phyloP scores from a whole-genome alignment of 2,797 vertebrate genomes.

The Psittacula derbiana region DNA sequence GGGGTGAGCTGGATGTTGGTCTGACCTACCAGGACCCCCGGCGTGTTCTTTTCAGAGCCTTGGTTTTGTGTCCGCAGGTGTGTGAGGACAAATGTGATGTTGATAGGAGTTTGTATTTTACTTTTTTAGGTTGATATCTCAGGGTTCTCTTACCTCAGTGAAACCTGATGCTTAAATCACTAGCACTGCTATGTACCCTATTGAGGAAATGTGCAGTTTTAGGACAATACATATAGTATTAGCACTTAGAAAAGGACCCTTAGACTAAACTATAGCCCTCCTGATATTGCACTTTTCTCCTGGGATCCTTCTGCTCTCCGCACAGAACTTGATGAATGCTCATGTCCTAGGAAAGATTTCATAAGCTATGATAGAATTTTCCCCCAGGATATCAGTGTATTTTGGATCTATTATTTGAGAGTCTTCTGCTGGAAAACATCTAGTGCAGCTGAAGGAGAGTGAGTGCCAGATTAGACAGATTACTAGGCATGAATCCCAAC shows the following conservation, averaged over 20 bases:
- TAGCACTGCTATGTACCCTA: neutral
- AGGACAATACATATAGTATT: neutral
- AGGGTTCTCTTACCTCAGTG: neutral
- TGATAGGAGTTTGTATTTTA: neutral
- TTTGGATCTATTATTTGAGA: neutral
- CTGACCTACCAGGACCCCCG: neutral
- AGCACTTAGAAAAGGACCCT: neutral
- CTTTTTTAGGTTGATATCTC: neutral
- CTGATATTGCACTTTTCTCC: neutral
- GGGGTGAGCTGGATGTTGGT: neutral
- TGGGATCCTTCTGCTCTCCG: neutral
- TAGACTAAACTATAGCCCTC: neutral
- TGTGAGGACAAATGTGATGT: neutral
- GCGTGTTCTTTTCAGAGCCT: neutral
- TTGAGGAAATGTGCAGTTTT: neutral
- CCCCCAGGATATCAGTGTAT: neutral
- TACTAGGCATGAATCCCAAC: slow-evolving; percentile 32
- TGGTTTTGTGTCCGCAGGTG: neutral
- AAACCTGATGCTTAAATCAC: neutral
- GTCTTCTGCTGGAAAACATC: slow-evolving; percentile 1
- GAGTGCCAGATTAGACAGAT: slow-evolving; percentile 38
- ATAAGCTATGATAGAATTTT: neutral
- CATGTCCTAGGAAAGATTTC: neutral
- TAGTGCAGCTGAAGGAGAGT: slow-evolving; percentile 19
- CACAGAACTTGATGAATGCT: neutral